Base-by-base conservation (phyloP, 2,888 invertebrate species). In the Chrysolina americana region DNA sequence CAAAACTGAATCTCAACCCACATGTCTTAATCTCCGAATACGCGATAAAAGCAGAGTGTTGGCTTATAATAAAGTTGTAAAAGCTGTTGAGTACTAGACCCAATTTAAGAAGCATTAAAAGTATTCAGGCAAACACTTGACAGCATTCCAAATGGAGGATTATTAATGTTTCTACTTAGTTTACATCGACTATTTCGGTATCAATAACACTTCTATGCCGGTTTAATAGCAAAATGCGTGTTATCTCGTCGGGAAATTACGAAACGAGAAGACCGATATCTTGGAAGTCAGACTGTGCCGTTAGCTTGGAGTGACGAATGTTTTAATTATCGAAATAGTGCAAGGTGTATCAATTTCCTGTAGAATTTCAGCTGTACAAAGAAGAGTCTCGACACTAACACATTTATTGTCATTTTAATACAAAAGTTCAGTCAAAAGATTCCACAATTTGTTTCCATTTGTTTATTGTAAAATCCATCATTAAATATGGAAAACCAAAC, bases 121-220 rank as follows among this genome's bases (percentile, higher is more conserved):
- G 68, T 71, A 72, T 75, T 71, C 47, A 63, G 70, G 68, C 68
- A 17, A 68, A 56, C 68, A 68, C 68, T 68, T 41, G 68, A 72
- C 75, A 53, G 72, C 72, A 75, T 75, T 72, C 75, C 72, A 28
- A 66, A 69, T 72, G 72, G 70, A 23, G 62, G 75, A 75, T 75
- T 75, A 75, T 75, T 65, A 75, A 75, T 72, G 75, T 75, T 66
- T 48, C 75, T 69, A 71, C 71, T 71, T 71, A 75, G 71, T 69
- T 72, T 62, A 69, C 69, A 74, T 59, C 41, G 70, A 71, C 69
- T 75, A 69, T 75, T 71, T 68, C 68, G 65, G 72, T 75, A 75
- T 75, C 71, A 48, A 66, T 72, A 72, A 70, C 70, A 66, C 66
- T 70, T 72, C 65, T 70, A 59, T 65, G 70, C 28, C 64, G 66